phyloP scores from a whole-genome alignment of 2,888 invertebrate genomes.

The Margaritifera margaritifera region DNA sequence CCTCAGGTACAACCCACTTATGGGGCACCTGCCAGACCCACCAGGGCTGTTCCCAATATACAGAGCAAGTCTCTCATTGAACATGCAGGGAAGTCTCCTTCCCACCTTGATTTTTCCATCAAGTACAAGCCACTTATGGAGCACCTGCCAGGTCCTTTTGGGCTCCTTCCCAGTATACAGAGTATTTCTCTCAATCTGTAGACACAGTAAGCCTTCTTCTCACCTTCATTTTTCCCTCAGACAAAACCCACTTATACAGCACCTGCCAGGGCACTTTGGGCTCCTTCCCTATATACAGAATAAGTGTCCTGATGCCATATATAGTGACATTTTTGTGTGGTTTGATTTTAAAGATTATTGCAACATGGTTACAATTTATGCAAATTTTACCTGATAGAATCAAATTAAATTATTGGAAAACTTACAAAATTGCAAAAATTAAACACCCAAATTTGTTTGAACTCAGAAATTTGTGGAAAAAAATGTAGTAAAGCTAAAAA shows the following conservation, averaged over 20 bases:
- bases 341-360: slow-evolving; percentile 45
- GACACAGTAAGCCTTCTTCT: no score
- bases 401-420: no score
- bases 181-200: slow-evolving; percentile 35
- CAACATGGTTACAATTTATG: slow-evolving; percentile 51
- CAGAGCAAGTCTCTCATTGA: slow-evolving; percentile 39
- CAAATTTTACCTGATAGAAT: no score
- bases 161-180: slow-evolving; percentile 53
- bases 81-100: not conserved
- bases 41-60: slow-evolving; percentile 54
- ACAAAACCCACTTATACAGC: slow-evolving; percentile 57
- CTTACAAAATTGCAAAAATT: no score
- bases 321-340: slow-evolving; percentile 16
- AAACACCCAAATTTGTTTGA: no score
- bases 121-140: slow-evolving; percentile 56
- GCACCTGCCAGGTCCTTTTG: slow-evolving; percentile 52
- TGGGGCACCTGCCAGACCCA: slow-evolving; percentile 53
- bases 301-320: slow-evolving; percentile 32
- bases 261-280: slow-evolving; percentile 53
- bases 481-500: slow-evolving; percentile 49
- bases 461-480: no score
- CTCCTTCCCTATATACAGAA: slow-evolving; percentile 54
- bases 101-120: slow-evolving; percentile 45
- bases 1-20: slow-evolving; percentile 52
- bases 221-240: slow-evolving; percentile 48